These are phyloP conservation scores for Ammospiza caudacuta DNA, from an alignment of 2,113 vertebrate genomes.

Conservation along the genomic window DNA sequence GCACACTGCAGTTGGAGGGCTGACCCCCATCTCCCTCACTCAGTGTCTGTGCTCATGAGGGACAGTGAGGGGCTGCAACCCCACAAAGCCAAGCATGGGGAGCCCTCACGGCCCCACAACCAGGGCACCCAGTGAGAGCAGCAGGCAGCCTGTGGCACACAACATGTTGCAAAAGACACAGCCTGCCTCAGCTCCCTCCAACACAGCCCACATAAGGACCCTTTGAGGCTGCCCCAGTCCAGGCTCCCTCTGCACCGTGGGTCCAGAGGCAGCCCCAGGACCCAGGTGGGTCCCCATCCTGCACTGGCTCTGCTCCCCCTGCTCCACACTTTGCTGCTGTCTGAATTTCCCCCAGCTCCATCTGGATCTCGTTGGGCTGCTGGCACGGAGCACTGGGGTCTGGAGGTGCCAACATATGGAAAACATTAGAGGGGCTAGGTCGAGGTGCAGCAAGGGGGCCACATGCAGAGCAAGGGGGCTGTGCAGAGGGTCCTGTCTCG, in stretches of 20 bases:
- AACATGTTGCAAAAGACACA: not conserved
- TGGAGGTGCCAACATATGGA: slow-evolving; percentile 50
- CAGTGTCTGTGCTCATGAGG: not conserved
- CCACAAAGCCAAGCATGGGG: not conserved
- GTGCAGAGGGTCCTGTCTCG: not conserved
- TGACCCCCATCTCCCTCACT: not conserved
- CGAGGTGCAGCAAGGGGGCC: not conserved
- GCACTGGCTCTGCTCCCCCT: not conserved
- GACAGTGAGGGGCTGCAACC: not conserved
- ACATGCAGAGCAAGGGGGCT: not conserved
- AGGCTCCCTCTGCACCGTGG: not conserved
- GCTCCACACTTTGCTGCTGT: rapidly evolving
- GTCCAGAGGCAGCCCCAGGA: not conserved
- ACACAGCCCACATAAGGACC: not conserved
- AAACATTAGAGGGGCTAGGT: not conserved
- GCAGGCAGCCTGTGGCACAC: not conserved
- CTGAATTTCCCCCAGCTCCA: slow-evolving; percentile 33
- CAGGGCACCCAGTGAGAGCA: rapidly evolving
- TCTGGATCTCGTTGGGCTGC: slow-evolving; percentile 6
- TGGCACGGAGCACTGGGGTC: not conserved
- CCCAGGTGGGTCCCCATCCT: not conserved
- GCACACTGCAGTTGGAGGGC: not conserved
- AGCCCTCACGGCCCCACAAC: not conserved
- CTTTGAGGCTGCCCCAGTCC: not conserved
- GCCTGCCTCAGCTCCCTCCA: not conserved